Evolutionary conservation across 2,888 invertebrate genomes (phyloP).

Genomic region (Cheilosia soror): DNA sequence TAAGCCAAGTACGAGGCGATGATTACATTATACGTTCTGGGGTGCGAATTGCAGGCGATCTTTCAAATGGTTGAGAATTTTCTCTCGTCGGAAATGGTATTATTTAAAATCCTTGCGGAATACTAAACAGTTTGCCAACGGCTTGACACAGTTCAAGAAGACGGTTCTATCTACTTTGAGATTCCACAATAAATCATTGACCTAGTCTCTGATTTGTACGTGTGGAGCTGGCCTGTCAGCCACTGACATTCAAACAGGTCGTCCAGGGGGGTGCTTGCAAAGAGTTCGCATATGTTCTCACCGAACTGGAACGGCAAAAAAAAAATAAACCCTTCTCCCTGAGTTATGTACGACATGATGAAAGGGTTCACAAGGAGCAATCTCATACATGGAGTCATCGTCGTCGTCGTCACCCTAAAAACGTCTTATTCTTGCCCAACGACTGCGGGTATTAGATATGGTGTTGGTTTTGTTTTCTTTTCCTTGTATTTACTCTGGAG

Average conservation of each 20-base stretch:
- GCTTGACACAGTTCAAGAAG: conserved; percentile 73
- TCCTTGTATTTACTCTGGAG: conserved; percentile 35
- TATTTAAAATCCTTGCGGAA: conserved; percentile 72
- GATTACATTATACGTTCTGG: conserved; percentile 61
- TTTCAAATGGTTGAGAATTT: conserved; percentile 38
- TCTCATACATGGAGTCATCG: conserved; percentile 47
- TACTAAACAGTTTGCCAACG: conserved; percentile 74
- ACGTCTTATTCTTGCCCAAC: conserved; percentile 47
- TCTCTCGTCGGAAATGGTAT: conserved; percentile 67
- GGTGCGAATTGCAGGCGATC: conserved; percentile 67
- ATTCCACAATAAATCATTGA: conserved; percentile 74
- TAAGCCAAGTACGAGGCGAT: conserved; percentile 43
- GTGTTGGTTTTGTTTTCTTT: conserved; percentile 28
- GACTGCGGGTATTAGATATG: conserved; percentile 9
- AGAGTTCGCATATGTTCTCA: conserved; percentile 49
- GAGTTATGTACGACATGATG: conserved; percentile 63
- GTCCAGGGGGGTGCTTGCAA: conserved; percentile 37
- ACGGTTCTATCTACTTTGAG: conserved; percentile 62
- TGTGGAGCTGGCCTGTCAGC: conserved; percentile 73
- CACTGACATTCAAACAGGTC: conserved; percentile 74
- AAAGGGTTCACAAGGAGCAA: conserved; percentile 67
- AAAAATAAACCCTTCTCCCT: conserved; percentile 17
- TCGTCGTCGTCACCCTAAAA: conserved; percentile 38
- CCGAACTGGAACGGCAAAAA: conserved; percentile 25
- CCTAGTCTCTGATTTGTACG: conserved; percentile 75